Evolutionary conservation across 30 jellyfish, hydroid and myxozoan genomes (phyloP).

Genomic region (Haliclystus octoradiatus): DNA sequence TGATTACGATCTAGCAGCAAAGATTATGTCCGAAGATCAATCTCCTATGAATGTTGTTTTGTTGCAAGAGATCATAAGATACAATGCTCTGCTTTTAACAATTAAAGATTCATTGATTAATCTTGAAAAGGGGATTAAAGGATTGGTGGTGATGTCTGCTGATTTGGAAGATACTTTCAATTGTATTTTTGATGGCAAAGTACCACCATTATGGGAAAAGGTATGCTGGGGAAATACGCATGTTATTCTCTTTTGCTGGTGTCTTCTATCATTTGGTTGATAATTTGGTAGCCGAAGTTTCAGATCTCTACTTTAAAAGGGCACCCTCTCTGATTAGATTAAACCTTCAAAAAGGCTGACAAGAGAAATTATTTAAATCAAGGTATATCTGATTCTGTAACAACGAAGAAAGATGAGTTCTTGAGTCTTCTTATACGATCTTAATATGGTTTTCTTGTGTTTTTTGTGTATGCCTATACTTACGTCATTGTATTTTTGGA

Average conservation of each 20-base stretch:
- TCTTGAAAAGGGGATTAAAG: slow-evolving; percentile 80
- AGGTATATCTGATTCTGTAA: no score
- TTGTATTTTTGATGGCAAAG: slow-evolving; percentile 84
- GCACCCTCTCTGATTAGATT: no score
- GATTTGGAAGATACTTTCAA: slow-evolving; percentile 81
- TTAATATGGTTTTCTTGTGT: no score
- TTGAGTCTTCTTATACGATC: no score
- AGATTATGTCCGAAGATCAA: slow-evolving; percentile 78
- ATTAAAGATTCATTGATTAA: slow-evolving; percentile 68
- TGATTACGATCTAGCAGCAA: slow-evolving; percentile 86
- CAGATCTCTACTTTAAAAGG: no score
- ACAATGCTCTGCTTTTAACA: slow-evolving; percentile 56
- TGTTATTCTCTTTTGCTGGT: not conserved
- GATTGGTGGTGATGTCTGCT: slow-evolving; percentile 93
- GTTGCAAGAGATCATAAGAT: slow-evolving; percentile 89
- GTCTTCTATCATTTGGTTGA: not conserved
- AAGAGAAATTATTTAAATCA: no score
- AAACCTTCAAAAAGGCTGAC: no score
- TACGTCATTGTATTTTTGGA: no score
- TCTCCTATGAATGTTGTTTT: slow-evolving; percentile 93
- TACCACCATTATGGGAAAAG: slow-evolving; percentile 96
- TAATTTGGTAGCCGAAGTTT: no score
- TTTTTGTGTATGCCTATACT: no score
- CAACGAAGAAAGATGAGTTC: no score
- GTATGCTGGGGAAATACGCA: not conserved